These are phyloP conservation scores for Ploceus nigricollis DNA, from an alignment of 2,113 vertebrate genomes.

Conservation along the genomic window DNA sequence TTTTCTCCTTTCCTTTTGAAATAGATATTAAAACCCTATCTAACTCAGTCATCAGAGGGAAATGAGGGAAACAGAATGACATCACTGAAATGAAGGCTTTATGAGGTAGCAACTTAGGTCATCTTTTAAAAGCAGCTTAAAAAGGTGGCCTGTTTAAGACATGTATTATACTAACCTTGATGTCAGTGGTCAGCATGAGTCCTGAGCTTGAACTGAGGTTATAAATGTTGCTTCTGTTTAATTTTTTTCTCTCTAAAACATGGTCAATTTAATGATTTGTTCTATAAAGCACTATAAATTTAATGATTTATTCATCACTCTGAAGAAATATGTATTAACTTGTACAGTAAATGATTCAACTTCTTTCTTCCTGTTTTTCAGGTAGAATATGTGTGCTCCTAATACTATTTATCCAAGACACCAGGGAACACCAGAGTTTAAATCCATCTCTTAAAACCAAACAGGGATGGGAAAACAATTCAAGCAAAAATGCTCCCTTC, in stretches of 20 bases:
- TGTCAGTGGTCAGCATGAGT: not conserved
- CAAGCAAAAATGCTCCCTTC: not conserved
- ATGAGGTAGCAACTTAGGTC: not conserved
- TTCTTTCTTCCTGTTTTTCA: not conserved
- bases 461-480: rapidly evolving
- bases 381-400: not conserved
- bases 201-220: not conserved
- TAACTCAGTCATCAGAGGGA: not conserved
- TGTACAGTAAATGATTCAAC: not conserved
- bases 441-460: not conserved
- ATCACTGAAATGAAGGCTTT: not conserved
- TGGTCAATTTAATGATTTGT: not conserved
- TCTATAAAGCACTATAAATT: not conserved
- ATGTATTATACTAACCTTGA: rapidly evolving
- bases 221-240: not conserved
- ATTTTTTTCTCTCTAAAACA: not conserved
- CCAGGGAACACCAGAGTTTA: not conserved
- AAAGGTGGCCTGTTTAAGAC: not conserved
- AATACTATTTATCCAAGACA: not conserved
- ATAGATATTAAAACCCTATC: not conserved
- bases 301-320: not conserved
- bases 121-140: not conserved
- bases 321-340: not conserved
- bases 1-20: not conserved
- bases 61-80: not conserved